Evolutionary conservation across 2,888 invertebrate species (phyloP), one percentile per base, ranked within the genome.

Genomic region (Cosmorhoe ocellata): DNA sequence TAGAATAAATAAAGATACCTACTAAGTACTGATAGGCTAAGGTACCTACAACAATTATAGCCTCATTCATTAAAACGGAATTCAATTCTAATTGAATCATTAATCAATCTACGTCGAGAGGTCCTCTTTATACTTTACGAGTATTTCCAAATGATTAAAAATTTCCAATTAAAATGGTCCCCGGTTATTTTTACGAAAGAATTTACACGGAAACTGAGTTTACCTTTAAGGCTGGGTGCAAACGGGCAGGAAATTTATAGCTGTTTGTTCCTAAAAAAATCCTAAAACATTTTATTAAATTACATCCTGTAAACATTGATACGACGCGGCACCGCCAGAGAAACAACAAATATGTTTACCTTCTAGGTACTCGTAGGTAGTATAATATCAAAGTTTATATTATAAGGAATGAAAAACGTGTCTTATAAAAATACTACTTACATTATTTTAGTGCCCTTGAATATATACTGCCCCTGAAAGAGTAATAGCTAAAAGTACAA

Each of bases 91-190:
- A 72, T 71, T 66, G 63, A 67, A 64, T 66, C 62, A 71, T 67
- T 64, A 59, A 71, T 73, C 63, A 67, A 69, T 66, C 64, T 57
- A 43, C 42, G 44, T 61, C 50, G 62, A 66, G 70, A 58, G 59
- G 55, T 48, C 49, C 59, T 59, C 64, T 71, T 66, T 60, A 69
- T n/a, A n/a, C n/a, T n/a, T n/a, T n/a, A n/a, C n/a, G n/a, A n/a
- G n/a, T n/a, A n/a, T 67, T 67, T 69, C 56, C 51, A 64, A 66
- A 67, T 58, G 60, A 69, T 64, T 61, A 59, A 66, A 70, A 67
- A 63, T 55, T 53, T 67, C 58, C 59, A 71, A 71, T 73, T 69
- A 67, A 69, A 67, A 68, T 44, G 44, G 39, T 51, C 51, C 55
- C 39, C 14, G 34, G 51, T 61, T 59, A 61, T 67, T 62, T 63